A percentile compares a stretch with the other conserved stretches of the same genome.
phyloP scores from a whole-genome alignment of 1,140 invertebrate species.

The Meloidogyne hapla region DNA sequence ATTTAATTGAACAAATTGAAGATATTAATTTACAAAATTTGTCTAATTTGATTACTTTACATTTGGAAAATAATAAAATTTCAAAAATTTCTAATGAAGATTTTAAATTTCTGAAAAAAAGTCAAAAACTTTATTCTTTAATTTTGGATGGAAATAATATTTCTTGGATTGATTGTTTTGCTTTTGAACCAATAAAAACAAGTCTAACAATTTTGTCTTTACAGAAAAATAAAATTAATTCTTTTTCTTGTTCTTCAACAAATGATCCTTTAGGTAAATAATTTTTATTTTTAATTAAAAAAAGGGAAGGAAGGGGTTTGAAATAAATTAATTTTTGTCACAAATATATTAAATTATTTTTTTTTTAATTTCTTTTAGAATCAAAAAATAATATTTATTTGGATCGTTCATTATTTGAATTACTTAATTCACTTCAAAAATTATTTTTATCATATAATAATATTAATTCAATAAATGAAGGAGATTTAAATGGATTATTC shows the following conservation, averaged over 20 bases:
- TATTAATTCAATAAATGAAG: conserved; percentile 42
- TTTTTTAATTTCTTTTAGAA: background rate
- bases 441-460: conserved; percentile 49
- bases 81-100: conserved; percentile 31
- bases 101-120: conserved; percentile 39
- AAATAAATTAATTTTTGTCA: no score
- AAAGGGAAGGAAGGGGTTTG: background rate
- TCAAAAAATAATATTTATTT: conserved; percentile 24
- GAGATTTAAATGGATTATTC: conserved; percentile 47
- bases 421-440: conserved; percentile 40
- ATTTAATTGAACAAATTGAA: conserved; percentile 48
- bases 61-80: conserved; percentile 56
- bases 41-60: conserved; percentile 36
- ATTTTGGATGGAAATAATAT: conserved; percentile 56
- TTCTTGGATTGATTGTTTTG: conserved; percentile 37
- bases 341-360: no score
- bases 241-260: conserved; percentile 35
- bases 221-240: conserved; percentile 45
- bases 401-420: conserved; percentile 39
- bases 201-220: conserved; percentile 46
- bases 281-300: background rate
- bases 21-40: conserved; percentile 46
- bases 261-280: conserved; percentile 30
- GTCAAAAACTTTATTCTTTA: conserved; percentile 40
- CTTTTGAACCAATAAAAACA: conserved; percentile 32